Evolutionary conservation across 2,797 vertebrate species (phyloP), one percentile per base, ranked within the genome.

Genomic region (Halcyon chelicuti): DNA sequence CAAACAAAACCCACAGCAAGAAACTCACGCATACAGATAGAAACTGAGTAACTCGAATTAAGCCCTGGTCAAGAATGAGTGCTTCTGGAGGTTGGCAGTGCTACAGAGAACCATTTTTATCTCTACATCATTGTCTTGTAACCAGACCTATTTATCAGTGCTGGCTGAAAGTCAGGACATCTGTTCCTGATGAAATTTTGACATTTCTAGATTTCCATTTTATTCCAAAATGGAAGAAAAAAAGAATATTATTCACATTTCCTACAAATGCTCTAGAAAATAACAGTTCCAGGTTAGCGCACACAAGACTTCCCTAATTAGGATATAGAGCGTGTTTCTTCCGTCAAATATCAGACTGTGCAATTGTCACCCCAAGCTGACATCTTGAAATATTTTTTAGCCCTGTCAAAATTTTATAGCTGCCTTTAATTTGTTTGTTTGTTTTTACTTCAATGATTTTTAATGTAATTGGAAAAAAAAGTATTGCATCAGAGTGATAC

Each of bases 81-180:
- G 54, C 42, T 77, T 86, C 55, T 46, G 70, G 66, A 81, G 58
- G n/a, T n/a, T 83, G 31, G 23, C 10, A 94, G 60, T 29, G 42
- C 44, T 62, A 39, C 1, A 81, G 39, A 76, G 39, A 94, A 18
- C 62, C 60, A 78, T 70, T 96, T 96, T 90, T 67, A 37, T 37
- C 76, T 88, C 76, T 81, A 14, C 12, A 49, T 61, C 5, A 1
- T 37, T 71, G 51, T 44, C 91, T 75, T 49, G 26, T 66, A 94
- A 94, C 73, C 31, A 94, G 79, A 90, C 6, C 20, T 52, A 88
- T 86, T 94, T 86, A 90, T 72, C 63, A 49, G 39, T 29, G 20
- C 76, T 96, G 90, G 79, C 58, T 94, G 54, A 79, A 91, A 94
- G 54, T 90, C 72, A 88, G n/a, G 87, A 94, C 95, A 93, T 95